phyloP scores from a whole-genome alignment of 2,797 vertebrate genomes.

The Diglossa cyanea region DNA sequence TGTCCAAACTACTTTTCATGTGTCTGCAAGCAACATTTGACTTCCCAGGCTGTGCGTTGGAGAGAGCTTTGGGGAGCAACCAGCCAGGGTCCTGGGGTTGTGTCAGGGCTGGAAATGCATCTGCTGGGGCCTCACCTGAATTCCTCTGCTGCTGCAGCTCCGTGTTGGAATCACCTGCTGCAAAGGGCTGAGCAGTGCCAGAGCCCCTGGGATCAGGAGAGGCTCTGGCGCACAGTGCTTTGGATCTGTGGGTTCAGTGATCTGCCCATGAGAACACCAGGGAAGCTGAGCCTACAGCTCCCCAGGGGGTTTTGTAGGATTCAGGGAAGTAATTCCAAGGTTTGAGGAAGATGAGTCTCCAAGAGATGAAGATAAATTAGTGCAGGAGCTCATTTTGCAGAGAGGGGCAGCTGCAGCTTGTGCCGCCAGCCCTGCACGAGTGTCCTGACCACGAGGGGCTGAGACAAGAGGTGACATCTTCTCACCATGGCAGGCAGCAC shows the following conservation, averaged over 20 bases:
- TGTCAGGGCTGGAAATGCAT: neutral
- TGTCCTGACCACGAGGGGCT: neutral
- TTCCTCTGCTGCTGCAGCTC: neutral
- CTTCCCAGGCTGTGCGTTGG: neutral
- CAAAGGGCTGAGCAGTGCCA: neutral
- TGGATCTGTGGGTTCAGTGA: neutral
- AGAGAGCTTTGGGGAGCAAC: neutral
- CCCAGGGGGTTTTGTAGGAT: neutral
- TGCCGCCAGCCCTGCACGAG: neutral
- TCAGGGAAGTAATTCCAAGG: neutral
- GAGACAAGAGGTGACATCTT: neutral
- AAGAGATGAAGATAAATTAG: neutral
- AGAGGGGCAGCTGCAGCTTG: neutral
- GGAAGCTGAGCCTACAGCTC: neutral
- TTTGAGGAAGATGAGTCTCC: neutral
- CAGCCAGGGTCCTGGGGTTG: rapidly evolving
- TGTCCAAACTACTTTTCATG: neutral
- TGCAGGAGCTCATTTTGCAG: neutral
- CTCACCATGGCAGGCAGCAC: rapidly evolving
- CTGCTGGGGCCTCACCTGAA: neutral
- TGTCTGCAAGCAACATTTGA: neutral
- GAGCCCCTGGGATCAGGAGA: neutral
- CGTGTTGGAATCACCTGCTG: rapidly evolving
- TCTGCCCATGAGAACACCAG: neutral
- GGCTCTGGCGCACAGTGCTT: rapidly evolving